A percentile compares a stretch with the other conserved stretches of the same genome.
These are phyloP conservation scores for Listrodromus nycthemerus DNA, from an alignment of 2,888 invertebrate species.

Conservation along the genomic window DNA sequence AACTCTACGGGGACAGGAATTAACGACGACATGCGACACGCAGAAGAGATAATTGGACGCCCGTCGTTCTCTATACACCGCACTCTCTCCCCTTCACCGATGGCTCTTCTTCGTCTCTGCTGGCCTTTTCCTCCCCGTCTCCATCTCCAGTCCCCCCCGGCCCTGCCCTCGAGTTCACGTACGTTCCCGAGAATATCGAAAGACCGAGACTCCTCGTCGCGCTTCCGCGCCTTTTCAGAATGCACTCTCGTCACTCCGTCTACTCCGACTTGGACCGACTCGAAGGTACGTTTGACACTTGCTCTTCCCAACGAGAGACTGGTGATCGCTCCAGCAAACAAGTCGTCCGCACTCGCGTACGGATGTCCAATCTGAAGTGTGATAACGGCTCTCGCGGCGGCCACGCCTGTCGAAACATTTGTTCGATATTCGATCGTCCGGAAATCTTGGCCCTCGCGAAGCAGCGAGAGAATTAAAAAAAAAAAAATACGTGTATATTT, in stretches of 20 bases:
- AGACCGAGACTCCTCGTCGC: slow-evolving; percentile 2
- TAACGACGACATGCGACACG: slow-evolving; percentile 76
- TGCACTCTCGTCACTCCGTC: slow-evolving; percentile 5
- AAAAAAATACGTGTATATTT: background rate
- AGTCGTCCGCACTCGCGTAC: slow-evolving; percentile 3
- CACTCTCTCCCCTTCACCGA: slow-evolving; percentile 17
- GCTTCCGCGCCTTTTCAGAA: slow-evolving; percentile 39
- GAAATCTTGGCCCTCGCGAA: background rate
- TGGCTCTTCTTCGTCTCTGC: slow-evolving; percentile 13
- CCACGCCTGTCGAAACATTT: background rate
- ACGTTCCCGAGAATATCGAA: slow-evolving; percentile 47
- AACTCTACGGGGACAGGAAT: slow-evolving; percentile 71
- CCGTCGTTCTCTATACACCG: slow-evolving; percentile 55
- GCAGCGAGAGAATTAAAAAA: background rate
- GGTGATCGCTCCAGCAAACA: background rate
- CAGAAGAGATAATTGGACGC: slow-evolving; percentile 77
- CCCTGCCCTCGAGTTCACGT: background rate
- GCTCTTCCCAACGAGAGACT: background rate
- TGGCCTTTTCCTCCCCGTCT: slow-evolving; percentile 14
- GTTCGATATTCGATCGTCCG: background rate
- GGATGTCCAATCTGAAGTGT: background rate
- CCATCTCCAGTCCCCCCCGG: slow-evolving; percentile 10
- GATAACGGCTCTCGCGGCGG: background rate
- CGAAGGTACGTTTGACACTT: slow-evolving; percentile 13
- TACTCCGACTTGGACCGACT: background rate